phyloP scores from a whole-genome alignment of 2,888 invertebrate genomes.

The Drosophila cyrtoloma region DNA sequence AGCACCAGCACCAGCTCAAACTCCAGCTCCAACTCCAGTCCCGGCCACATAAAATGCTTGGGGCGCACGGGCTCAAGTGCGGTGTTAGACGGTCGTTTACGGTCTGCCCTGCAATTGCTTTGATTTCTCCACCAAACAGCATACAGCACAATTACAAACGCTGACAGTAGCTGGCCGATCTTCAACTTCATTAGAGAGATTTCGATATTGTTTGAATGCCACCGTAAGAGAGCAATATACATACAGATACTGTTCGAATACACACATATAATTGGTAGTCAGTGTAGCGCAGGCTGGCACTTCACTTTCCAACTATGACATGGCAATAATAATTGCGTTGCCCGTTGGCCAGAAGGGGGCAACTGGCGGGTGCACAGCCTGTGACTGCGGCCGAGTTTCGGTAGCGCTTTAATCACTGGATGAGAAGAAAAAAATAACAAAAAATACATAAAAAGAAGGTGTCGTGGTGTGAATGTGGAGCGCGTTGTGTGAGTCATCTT shows the following conservation, averaged over 20 bases:
- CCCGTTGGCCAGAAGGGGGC: slow-evolving; percentile 19
- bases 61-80: slow-evolving; percentile 61
- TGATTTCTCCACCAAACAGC: slow-evolving; percentile 43
- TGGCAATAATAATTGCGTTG: slow-evolving; percentile 77
- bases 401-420: slow-evolving; percentile 59
- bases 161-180: slow-evolving; percentile 83
- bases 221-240: slow-evolving; percentile 58
- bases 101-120: slow-evolving; percentile 60
- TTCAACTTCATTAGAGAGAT: slow-evolving; percentile 83
- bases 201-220: slow-evolving; percentile 82
- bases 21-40: slow-evolving; percentile 24
- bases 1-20: slow-evolving; percentile 7
- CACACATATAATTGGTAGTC: slow-evolving; percentile 67
- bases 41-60: slow-evolving; percentile 37
- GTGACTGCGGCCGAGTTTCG: slow-evolving; percentile 53
- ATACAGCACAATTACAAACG: slow-evolving; percentile 72
- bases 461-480: slow-evolving; percentile 46
- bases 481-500: slow-evolving; percentile 56
- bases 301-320: slow-evolving; percentile 80
- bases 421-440: slow-evolving; percentile 18
- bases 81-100: slow-evolving; percentile 43
- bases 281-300: slow-evolving; percentile 56
- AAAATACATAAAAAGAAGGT: slow-evolving; percentile 16
- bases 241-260: slow-evolving; percentile 14
- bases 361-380: slow-evolving; percentile 8